Base-by-base conservation (phyloP, 2,797 vertebrate genomes). In the Sorex maritimensis region DNA sequence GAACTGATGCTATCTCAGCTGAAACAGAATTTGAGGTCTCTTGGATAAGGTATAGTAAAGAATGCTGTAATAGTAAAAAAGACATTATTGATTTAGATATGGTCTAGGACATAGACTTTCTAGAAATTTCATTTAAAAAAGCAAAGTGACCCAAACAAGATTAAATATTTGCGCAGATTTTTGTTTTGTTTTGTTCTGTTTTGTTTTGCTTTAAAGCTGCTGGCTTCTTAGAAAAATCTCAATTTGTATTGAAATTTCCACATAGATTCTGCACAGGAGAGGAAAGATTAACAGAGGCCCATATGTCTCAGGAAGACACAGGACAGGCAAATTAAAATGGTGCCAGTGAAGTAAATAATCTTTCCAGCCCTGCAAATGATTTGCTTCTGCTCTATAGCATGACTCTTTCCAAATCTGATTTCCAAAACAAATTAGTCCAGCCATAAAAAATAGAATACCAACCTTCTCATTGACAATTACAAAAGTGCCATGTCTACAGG, bases 351-450 rank as follows among this genome's bases (percentile, higher is more conserved):
- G 30, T n/a, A 88, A 90, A 94, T 93, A 38, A 65, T 81, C 28
- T 78, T 68, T 71, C 73, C 65, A 63, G 8, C 23, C n/a, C 58
- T 63, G 46, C 34, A 82, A 84, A 55, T 84, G 30, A 88, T 95
- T 91, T 90, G 81, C 77, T 86, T 92, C 34, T 95, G n/a, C 17
- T 91, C 73, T 68, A n/a, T 65, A 63, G 58, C 88, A 88, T 92
- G 88, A 86, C 28, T 95, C n/a, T 90, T 41, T 63, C 41, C 55
- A 77, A 94, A 80, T 88, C 85, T 92, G 80, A 95, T 96, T 97
- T 97, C 82, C 90, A 96, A 97, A 96, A 93, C 72, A 94, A 94
- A 96, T 95, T n/a, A 95, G 77, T 73, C 77, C 68, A 79, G 13
- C 83, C 73, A 46, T 82, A 52, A 77, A 78, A 90, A 86, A 81